Evolutionary conservation across 2,113 vertebrate species (phyloP), one percentile per base, ranked within the genome.

Genomic region (Sinocyclocheilus anshuiensis): DNA sequence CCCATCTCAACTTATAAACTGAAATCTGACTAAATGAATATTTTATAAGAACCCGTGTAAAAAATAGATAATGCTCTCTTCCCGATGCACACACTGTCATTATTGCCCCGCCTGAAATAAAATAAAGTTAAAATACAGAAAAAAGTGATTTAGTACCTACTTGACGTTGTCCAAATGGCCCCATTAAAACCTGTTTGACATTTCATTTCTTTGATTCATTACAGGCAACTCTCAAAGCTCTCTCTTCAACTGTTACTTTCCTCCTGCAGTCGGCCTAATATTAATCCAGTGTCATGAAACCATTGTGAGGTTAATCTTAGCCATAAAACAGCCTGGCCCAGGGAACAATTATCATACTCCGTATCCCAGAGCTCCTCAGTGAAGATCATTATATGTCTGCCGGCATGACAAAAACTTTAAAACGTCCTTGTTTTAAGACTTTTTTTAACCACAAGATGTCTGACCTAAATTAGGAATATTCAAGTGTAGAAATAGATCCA

Each of bases 121-220:
- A 42, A 55, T 6, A 63, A 26, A 65, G 22, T 65, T 48, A 48
- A 81, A 81, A 45, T 42, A 79, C 33, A 18, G 57, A 24, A 50
- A 16, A 45, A 48, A 67, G 48, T 67, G 61, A 67, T 81, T 81
- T 81, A 67, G 22, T 16, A 65, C 15, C 61, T 26, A 81, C 42
- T 18, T 4, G 9, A 50, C 24, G 1, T 48, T 50, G 24, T 81
- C 79, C 88, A 90, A 85, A 86, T 74, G 20, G 12, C 59, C 36
- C 39, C 18, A 74, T 75, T 89, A 87, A 81, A 78, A 88, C 42
- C 55, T 39, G 76, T 86, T 90, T 77, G 72, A 81, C 20, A 61
- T 77, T 65, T 80, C 3, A 53, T 81, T 75, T 69, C 12, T 59
- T 61, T 57, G 36, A 55, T 20, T 81, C 80, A 67, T 81, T 67